phyloP scores from a whole-genome alignment of 2,113 vertebrate genomes.

The Oreochromis aureus region DNA sequence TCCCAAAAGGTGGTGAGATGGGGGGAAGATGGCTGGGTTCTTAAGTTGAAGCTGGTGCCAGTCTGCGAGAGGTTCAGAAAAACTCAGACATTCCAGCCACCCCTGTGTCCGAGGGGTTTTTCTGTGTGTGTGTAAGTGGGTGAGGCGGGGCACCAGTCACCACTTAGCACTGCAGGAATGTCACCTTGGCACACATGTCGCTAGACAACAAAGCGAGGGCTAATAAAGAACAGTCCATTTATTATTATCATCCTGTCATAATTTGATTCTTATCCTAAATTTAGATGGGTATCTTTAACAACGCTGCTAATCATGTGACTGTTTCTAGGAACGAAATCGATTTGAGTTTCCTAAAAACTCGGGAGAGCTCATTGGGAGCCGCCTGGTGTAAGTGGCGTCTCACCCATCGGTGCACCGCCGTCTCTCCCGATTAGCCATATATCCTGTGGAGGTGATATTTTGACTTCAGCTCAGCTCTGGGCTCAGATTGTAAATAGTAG shows the following conservation, averaged over 20 bases:
- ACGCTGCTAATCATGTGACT: not conserved
- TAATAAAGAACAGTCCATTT: not conserved
- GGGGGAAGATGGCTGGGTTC: not conserved
- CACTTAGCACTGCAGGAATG: constrained; percentile 53
- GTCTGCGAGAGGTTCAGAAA: constrained; percentile 53
- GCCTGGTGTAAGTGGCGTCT: not conserved
- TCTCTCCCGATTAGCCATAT: constrained; percentile 25
- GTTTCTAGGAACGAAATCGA: not conserved
- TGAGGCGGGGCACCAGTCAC: constrained; percentile 12
- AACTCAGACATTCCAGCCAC: constrained; percentile 55
- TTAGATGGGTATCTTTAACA: not conserved
- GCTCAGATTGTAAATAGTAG: constrained; percentile 46
- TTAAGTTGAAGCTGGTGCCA: constrained; percentile 55
- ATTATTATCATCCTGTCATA: not conserved
- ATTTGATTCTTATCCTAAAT: not conserved
- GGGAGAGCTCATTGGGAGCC: not conserved
- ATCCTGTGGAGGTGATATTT: constrained; percentile 56
- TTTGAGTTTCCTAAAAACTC: not conserved
- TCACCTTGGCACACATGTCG: constrained; percentile 46
- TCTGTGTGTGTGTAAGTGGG: not conserved
- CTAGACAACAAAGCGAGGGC: not conserved
- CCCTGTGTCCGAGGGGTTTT: not conserved
- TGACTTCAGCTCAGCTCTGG: constrained; percentile 44
- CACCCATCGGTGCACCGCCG: not conserved
- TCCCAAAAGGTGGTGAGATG: constrained; percentile 24